A percentile compares a stretch with the other conserved stretches of the same genome.
phyloP scores from a whole-genome alignment of 2,888 invertebrate species.

The Heliconius cydno region DNA sequence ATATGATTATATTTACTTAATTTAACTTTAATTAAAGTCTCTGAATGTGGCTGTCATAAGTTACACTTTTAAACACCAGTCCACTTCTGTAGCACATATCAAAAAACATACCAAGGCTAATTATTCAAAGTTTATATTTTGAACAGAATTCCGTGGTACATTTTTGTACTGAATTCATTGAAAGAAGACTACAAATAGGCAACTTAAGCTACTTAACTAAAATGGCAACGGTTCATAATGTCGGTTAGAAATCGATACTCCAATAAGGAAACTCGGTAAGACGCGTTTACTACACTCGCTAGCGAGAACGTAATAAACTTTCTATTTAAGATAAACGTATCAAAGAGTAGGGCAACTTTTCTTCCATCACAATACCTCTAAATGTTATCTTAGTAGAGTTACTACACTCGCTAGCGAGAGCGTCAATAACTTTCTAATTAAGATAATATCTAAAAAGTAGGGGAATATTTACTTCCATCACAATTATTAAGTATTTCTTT shows the following conservation, averaged over 20 bases:
- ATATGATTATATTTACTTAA: neutral
- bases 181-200: slow-evolving; percentile 45
- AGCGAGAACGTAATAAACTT: slow-evolving; percentile 12
- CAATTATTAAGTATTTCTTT: neutral
- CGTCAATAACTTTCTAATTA: neutral
- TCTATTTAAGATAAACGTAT: slow-evolving; percentile 1
- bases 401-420: neutral
- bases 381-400: neutral
- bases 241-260: slow-evolving; percentile 54
- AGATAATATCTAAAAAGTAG: neutral
- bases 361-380: neutral
- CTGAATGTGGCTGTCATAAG: slow-evolving; percentile 1
- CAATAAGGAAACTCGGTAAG: slow-evolving; percentile 18
- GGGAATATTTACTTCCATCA: slow-evolving; percentile 12
- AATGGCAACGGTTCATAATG: slow-evolving; percentile 66
- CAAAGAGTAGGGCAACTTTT: neutral
- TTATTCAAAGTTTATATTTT: neutral
- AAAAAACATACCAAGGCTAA: neutral
- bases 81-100: slow-evolving; percentile 18
- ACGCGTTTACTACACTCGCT: slow-evolving; percentile 3
- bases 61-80: slow-evolving; percentile 50
- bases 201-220: slow-evolving; percentile 62
- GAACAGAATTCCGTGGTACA: neutral
- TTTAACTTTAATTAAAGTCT: neutral
- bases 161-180: slow-evolving; percentile 20